These are phyloP conservation scores for Stegophylla sp. DNA, from an alignment of 2,888 invertebrate genomes.

Conservation along the genomic window DNA sequence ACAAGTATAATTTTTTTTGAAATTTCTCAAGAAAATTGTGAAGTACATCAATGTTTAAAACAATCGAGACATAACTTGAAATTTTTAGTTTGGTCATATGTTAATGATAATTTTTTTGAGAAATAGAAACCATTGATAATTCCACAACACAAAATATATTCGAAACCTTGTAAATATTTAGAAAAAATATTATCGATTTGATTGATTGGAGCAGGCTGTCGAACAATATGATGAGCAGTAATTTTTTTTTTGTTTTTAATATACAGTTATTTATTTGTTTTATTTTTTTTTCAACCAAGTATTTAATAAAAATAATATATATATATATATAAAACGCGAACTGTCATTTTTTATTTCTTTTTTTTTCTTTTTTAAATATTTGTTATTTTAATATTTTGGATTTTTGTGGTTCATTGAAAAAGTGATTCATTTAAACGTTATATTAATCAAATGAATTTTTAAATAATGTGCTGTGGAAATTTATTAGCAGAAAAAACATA, in stretches of 20 bases:
- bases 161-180: background rate
- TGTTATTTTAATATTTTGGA: background rate
- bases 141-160: background rate
- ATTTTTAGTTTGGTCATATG: background rate
- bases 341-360: background rate
- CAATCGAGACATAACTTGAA: background rate
- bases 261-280: too few species aligned
- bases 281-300: too few species aligned
- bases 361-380: background rate
- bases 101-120: background rate
- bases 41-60: too few species aligned
- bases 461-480: background rate
- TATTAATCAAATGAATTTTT: background rate
- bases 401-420: background rate
- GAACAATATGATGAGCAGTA: background rate
- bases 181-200: background rate
- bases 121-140: background rate
- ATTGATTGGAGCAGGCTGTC: slow-evolving; percentile 19
- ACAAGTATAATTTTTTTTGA: too few species aligned
- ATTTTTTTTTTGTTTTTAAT: background rate
- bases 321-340: background rate
- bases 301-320: background rate
- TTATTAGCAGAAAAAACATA: background rate
- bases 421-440: slow-evolving; percentile 1
- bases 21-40: too few species aligned